Conservation (phyloP, 2,888 invertebrate species). For the Ptychoptera contaminata region DNA sequence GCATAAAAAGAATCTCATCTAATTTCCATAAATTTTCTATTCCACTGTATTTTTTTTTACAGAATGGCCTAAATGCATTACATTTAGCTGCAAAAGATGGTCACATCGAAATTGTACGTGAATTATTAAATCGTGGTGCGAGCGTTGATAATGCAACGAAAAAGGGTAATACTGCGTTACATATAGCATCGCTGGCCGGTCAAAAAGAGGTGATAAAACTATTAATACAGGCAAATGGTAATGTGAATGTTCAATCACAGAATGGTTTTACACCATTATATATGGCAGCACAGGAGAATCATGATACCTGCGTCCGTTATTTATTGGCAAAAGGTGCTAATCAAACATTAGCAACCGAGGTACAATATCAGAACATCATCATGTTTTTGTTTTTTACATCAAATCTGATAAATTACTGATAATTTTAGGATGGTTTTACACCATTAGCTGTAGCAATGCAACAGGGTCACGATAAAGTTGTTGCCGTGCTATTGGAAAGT, state of each 20-base stretch:
- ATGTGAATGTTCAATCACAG: slow-evolving; percentile 91
- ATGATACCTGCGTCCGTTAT: slow-evolving; percentile 83
- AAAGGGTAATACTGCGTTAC: slow-evolving; percentile 92
- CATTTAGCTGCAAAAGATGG: slow-evolving; percentile 97
- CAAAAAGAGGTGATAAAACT: slow-evolving; percentile 87
- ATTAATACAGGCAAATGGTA: slow-evolving; percentile 79
- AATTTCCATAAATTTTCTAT: neutral
- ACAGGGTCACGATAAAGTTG: slow-evolving; percentile 94
- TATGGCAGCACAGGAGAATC: slow-evolving; percentile 98
- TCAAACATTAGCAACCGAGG: slow-evolving; percentile 92
- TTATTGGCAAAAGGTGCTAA: slow-evolving; percentile 85
- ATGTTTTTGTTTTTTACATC: neutral
- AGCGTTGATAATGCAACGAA: slow-evolving; percentile 92
- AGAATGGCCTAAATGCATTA: slow-evolving; percentile 95
- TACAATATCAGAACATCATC: slow-evolving; percentile 19
- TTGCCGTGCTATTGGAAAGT: slow-evolving; percentile 87
- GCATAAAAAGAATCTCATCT: neutral
- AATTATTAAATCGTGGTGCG: slow-evolving; percentile 78
- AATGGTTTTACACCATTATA: slow-evolving; percentile 97
- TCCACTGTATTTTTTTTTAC: slow-evolving; percentile 12
- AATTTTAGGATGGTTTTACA: slow-evolving; percentile 82
- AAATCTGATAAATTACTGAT: slow-evolving; percentile 2
- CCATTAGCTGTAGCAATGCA: slow-evolving; percentile 99
- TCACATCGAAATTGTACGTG: slow-evolving; percentile 82
- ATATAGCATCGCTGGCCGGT: slow-evolving; percentile 95